Evolutionary conservation across 2,113 vertebrate genomes (phyloP).

Genomic region (human (Homo sapiens)): DNA sequence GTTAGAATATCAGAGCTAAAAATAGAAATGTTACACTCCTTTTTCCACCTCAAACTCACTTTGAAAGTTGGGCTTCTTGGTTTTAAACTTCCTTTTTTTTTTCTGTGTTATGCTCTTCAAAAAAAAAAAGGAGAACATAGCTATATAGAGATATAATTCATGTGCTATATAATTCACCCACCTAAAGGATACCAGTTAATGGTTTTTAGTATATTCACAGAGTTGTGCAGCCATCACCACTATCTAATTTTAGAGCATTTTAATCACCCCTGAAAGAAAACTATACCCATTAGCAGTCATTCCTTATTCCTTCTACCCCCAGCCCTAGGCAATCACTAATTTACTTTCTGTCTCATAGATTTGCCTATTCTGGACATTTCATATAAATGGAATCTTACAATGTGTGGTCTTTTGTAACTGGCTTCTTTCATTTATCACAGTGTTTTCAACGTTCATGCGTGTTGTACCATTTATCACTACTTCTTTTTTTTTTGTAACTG

Average conservation of each 20-base stretch:
- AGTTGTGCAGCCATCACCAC: not conserved
- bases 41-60: constrained; percentile 31
- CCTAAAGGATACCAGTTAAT: not conserved
- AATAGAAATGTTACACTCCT: constrained; percentile 39
- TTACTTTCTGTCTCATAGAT: not conserved
- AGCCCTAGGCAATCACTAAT: not conserved
- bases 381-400: not conserved
- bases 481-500: not conserved
- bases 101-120: not conserved
- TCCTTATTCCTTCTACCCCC: not conserved
- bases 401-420: not conserved
- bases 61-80: constrained; percentile 7
- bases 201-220: not conserved
- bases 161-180: not conserved
- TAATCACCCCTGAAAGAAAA: not conserved
- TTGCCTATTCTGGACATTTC: not conserved
- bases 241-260: constrained; percentile 9
- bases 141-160: not conserved
- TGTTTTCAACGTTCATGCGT: not conserved
- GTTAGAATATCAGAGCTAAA: constrained; percentile 49
- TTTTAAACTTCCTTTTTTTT: not conserved
- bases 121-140: not conserved
- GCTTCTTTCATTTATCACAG: not conserved
- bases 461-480: not conserved
- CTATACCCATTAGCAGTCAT: not conserved